Conservation (phyloP, 2,888 invertebrate species). For the Malthinus seriepunctatus region DNA sequence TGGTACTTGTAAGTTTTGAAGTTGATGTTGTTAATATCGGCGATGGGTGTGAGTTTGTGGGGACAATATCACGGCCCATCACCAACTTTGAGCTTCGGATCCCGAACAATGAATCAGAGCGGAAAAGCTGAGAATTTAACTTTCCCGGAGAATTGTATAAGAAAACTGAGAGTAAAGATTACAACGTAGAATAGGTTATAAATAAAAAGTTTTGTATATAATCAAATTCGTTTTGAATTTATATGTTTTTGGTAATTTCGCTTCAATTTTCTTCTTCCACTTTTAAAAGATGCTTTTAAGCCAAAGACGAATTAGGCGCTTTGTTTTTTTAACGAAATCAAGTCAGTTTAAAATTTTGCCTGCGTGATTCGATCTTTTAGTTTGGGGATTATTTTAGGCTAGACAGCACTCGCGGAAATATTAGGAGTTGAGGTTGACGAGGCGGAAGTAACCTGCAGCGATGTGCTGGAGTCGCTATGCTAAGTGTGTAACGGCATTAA, state of each 20-base stretch:
- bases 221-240: neutral
- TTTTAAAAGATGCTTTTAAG: neutral
- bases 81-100: conserved; percentile 28
- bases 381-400: conserved; percentile 47
- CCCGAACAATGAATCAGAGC: conserved; percentile 35
- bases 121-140: conserved; percentile 31
- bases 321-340: neutral
- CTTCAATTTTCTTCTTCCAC: neutral
- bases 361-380: conserved; percentile 29
- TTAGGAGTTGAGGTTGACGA: conserved; percentile 53
- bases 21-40: conserved; percentile 33
- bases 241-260: neutral
- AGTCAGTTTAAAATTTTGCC: conserved; percentile 8
- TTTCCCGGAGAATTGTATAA: conserved; percentile 23
- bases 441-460: conserved; percentile 52
- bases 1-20: conserved; percentile 21
- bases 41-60: conserved; percentile 29
- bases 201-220: neutral
- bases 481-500: conserved; percentile 32
- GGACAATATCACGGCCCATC: conserved; percentile 35
- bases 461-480: conserved; percentile 31
- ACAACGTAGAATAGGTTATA: conserved; percentile 13
- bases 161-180: conserved; percentile 22
- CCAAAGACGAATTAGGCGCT: neutral
- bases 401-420: conserved; percentile 52